Evolutionary conservation across 2,888 invertebrate species (phyloP), one percentile per base, ranked within the genome.

Genomic region (Physocephala rufipes): DNA sequence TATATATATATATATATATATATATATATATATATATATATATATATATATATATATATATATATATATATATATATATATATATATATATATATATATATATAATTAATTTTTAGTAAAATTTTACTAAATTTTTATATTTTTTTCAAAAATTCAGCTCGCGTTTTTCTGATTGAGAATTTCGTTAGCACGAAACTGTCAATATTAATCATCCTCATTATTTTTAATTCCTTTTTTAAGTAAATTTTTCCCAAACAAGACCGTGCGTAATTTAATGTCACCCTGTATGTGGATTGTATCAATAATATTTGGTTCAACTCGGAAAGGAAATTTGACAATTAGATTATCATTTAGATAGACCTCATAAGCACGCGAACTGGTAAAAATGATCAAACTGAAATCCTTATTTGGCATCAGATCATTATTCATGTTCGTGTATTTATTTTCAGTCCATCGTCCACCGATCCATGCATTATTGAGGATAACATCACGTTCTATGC

Each of bases 261-360:
- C 15, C 19, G 16, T 55, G 5, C 21, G 21, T 2, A 55, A 21
- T 65, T 89, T 87, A 9, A 93, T 86, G 80, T 94, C 94, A 0
- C 93, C 94, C 66, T 90, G 88, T 70, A 95, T 87, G 72, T 90
- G 88, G 36, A 95, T 79, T 1, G 91, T 90, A 71, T 90, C 89
- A 30, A 92, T 90, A 1, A 89, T 87, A 1, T 87, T 86, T 0
- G 90, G 88, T 15, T 89, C 84, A 2, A 88, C 84, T 71, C 91
- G 88, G 70, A 81, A 82, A 74, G 87, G 88, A 79, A 91, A 90
- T 80, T 91, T 90, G 1, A 91, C 90, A 61, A 92, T 89, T 76
- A 91, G 87, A 74, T 90, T 86, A 61, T 89, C 89, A 79, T 92
- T 84, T 13, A 85, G 79, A 72, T 80, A 83, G 0, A 85, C 83